A percentile compares a stretch with the other conserved stretches of the same genome.
phyloP scores from a whole-genome alignment of 2,113 vertebrate genomes.

The Monopterus albus region DNA sequence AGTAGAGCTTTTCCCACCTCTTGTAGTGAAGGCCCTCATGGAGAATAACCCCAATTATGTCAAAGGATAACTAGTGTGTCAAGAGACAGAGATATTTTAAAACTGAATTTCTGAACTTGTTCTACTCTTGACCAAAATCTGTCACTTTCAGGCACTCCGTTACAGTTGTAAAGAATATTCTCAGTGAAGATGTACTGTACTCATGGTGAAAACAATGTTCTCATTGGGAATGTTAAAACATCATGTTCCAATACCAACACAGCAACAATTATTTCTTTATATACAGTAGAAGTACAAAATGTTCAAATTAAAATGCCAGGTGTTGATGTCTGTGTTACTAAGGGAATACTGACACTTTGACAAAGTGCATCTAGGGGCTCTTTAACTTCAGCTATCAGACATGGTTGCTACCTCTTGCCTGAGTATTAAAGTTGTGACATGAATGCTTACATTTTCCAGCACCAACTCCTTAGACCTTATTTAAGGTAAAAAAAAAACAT shows the following conservation, averaged over 20 bases:
- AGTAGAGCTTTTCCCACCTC: constrained; percentile 7
- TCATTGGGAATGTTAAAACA: not conserved
- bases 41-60: constrained; percentile 19
- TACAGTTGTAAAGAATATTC: not conserved
- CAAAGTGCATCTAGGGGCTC: not conserved
- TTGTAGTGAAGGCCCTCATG: not conserved
- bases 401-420: not conserved
- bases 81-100: not conserved
- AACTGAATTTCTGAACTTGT: not conserved
- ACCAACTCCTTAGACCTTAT: constrained; percentile 42
- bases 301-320: not conserved
- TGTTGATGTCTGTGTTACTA: not conserved
- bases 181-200: not conserved
- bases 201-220: not conserved
- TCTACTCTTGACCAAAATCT: not conserved
- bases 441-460: constrained; percentile 37
- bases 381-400: not conserved
- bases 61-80: not conserved
- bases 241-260: not conserved
- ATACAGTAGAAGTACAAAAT: not conserved
- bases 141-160: not conserved
- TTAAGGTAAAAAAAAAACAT: constrained; percentile 50
- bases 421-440: constrained; percentile 24
- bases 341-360: not conserved
- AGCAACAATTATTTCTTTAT: not conserved